Evolutionary conservation across 2,888 invertebrate species (phyloP), one percentile per base, ranked within the genome.

Genomic region (Buathra laborator): DNA sequence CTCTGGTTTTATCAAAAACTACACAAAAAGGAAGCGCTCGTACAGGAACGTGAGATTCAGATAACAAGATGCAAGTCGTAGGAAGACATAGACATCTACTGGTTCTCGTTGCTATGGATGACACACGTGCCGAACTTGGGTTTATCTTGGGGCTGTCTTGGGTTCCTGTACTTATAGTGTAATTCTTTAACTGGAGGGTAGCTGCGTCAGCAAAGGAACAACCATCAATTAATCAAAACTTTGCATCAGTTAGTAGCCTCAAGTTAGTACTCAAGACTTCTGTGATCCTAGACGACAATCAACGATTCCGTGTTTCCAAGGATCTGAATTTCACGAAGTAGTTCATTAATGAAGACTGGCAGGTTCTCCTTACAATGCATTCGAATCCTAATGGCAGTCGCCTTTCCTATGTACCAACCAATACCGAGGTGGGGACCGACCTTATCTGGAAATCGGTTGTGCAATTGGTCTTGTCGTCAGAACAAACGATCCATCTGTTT

Each of bases 1-100:
- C n/a, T 48, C 32, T 76, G 51, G 70, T 64, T 75, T 70, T 75
- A 62, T 48, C 53, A 37, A 75, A 37, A 79, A 82, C 24, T 62
- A 48, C 53, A 56, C 68, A 32, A n/a, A 44, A 67, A 62, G 59
- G 6, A 70, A 29, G 62, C 12, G 66, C 14, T 19, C 7, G 16
- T 19, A 44, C 53, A 14, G n/a, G n/a, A 29, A 48, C 24, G 4
- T 66, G 37, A 62, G 48, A 7, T 19, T 14, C 12, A 14, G n/a
- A 43, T 56, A 43, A 79, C 62, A 14, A 56, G 24, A 53, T 67
- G 12, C 16, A 67, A 67, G 53, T 74, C 9, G 32, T 43, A 19
- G 14, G n/a, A 24, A 67, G n/a, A 29, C 16, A 48, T 51, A 9
- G 46, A 32, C 7, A 19, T 67, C 24, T 19, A 0, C 37, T 67